Conservation (phyloP, 2,797 vertebrate species). For the Poeciliopsis gracilis region DNA sequence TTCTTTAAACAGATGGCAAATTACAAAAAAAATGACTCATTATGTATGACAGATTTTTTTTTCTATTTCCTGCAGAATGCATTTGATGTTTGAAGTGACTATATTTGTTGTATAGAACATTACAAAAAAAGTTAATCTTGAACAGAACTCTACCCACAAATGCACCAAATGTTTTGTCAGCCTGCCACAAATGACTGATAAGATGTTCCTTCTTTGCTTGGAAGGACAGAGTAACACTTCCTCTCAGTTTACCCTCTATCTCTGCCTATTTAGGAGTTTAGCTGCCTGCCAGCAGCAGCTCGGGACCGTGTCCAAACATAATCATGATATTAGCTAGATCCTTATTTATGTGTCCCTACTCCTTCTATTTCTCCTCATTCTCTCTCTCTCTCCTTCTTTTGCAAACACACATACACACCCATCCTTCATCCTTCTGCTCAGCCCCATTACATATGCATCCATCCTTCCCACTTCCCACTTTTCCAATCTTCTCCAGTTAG, state of each 20-base stretch:
- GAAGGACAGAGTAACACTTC: constrained; percentile 81
- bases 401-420: constrained; percentile 54
- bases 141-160: constrained; percentile 55
- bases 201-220: constrained; percentile 75
- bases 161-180: constrained; percentile 67
- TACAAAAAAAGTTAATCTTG: constrained; percentile 59
- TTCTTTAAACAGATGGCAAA: constrained; percentile 56
- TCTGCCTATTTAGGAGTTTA: constrained; percentile 71
- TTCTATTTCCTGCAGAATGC: constrained; percentile 8
- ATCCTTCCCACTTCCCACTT: constrained; percentile 79
- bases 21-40: constrained; percentile 53
- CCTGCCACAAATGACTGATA: constrained; percentile 67
- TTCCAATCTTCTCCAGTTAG: constrained; percentile 94
- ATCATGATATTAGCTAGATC: constrained; percentile 81
- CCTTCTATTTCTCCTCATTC: constrained; percentile 58
- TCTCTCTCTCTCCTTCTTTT: constrained; percentile 25
- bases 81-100: constrained; percentile 60
- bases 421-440: constrained; percentile 71
- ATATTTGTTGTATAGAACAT: constrained; percentile 63
- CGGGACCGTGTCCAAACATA: constrained; percentile 82
- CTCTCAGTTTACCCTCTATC: constrained; percentile 76
- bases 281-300: constrained; percentile 74
- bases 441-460: constrained; percentile 87
- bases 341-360: constrained; percentile 78
- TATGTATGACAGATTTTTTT: constrained; percentile 28